These are phyloP conservation scores for Diplodus puntazzo DNA, from an alignment of 2,797 vertebrate species.

Conservation along the genomic window DNA sequence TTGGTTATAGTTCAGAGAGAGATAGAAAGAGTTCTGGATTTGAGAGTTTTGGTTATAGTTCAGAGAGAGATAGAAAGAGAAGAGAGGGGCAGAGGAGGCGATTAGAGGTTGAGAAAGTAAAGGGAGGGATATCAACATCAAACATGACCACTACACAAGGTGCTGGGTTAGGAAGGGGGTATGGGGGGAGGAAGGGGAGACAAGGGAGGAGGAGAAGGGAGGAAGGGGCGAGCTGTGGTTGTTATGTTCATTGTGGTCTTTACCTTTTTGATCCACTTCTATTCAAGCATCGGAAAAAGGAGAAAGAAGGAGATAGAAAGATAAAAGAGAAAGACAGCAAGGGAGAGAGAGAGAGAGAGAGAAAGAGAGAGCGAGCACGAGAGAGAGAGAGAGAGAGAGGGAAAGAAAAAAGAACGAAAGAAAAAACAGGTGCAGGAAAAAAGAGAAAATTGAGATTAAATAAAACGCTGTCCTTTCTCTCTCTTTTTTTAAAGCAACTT, in stretches of 20 bases:
- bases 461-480: conserved; percentile 90
- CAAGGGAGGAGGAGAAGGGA: conserved; percentile 75
- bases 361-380: conserved; percentile 79
- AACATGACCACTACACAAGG: conserved; percentile 92
- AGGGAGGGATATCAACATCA: conserved; percentile 88
- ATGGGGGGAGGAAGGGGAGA: conserved; percentile 77
- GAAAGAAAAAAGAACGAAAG: conserved; percentile 91
- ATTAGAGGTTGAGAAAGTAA: conserved; percentile 75
- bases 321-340: conserved; percentile 87
- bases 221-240: conserved; percentile 89
- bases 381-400: conserved; percentile 79
- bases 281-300: conserved; percentile 99
- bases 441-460: conserved; percentile 97
- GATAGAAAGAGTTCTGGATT: conserved; percentile 73
- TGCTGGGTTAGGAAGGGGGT: conserved; percentile 87
- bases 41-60: conserved; percentile 86
- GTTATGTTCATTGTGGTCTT: conserved; percentile 94
- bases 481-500: conserved; percentile 82
- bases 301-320: conserved; percentile 89
- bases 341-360: conserved; percentile 68
- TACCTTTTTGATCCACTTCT: conserved; percentile 99
- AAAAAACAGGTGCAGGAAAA: conserved; percentile 96
- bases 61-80: conserved; percentile 75
- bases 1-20: conserved; percentile 83
- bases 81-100: conserved; percentile 60